Evolutionary conservation across 2,888 invertebrate species (phyloP).

Genomic region (Pandemis cinnamomeana): DNA sequence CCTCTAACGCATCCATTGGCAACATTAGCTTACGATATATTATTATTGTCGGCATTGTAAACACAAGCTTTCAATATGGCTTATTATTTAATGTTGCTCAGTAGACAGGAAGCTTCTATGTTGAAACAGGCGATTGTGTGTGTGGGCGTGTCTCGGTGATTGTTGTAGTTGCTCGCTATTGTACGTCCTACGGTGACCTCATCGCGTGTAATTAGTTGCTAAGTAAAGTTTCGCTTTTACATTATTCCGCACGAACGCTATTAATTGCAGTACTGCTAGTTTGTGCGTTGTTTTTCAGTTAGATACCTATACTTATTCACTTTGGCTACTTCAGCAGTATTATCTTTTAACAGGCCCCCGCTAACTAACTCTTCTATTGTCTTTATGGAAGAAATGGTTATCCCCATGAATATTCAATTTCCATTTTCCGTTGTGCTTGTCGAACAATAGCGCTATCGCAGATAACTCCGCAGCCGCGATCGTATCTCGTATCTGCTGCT

Average conservation of each 20-base stretch:
- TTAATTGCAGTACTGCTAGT: constrained; percentile 13
- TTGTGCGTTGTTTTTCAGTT: constrained; percentile 7
- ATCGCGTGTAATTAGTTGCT: constrained; percentile 62
- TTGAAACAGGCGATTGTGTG: constrained; percentile 67
- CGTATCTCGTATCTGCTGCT: constrained; percentile 8
- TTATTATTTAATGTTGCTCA: constrained; percentile 38
- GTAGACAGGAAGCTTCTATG: constrained; percentile 73
- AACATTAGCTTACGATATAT: constrained; percentile 3
- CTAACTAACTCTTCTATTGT: constrained; percentile 7
- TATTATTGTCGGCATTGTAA: constrained; percentile 25
- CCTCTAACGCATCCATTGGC: too few relatives aligned
- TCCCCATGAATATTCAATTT: constrained; percentile 26
- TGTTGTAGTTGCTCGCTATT: constrained; percentile 66
- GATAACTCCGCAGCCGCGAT: constrained; percentile 13
- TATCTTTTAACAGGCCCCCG: background rate
- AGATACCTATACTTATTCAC: background rate
- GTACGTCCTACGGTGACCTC: constrained; percentile 64
- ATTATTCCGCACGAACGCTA: constrained; percentile 41
- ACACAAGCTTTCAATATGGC: constrained; percentile 34
- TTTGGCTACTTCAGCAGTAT: constrained; percentile 1
- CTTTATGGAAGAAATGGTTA: constrained; percentile 13
- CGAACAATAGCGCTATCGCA: constrained; percentile 13
- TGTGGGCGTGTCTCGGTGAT: constrained; percentile 71
- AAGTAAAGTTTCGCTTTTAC: constrained; percentile 56
- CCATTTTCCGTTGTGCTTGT: constrained; percentile 14